phyloP scores from a whole-genome alignment of 2,113 vertebrate species.

The Sakesphorus luctuosus region DNA sequence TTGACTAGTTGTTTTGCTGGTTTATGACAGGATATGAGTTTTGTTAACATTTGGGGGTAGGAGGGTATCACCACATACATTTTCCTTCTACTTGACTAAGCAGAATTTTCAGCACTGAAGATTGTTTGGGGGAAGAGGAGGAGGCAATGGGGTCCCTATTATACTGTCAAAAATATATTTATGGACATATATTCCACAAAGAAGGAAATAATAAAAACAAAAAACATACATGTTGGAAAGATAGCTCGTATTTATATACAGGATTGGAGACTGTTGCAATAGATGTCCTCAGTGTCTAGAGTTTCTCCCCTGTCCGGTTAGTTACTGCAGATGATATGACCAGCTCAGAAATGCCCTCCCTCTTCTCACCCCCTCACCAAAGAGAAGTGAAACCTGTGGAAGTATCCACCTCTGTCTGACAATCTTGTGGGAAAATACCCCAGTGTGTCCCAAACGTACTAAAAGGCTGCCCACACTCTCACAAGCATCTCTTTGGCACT shows the following conservation, averaged over 20 bases:
- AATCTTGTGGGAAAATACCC: background rate
- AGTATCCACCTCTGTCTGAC: background rate
- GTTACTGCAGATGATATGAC: background rate
- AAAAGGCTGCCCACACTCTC: background rate
- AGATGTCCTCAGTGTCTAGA: conserved; percentile 46
- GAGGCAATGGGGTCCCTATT: conserved; percentile 36
- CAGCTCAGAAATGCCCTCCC: background rate
- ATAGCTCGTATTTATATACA: background rate
- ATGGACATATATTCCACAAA: background rate
- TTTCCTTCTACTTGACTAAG: conserved; percentile 35
- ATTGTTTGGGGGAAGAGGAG: conserved; percentile 13
- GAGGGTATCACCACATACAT: background rate
- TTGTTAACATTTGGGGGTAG: conserved; percentile 8
- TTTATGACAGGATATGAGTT: conserved; percentile 15
- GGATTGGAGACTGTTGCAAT: conserved; percentile 23
- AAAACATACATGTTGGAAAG: background rate
- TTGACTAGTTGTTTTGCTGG: background rate
- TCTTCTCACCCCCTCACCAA: background rate
- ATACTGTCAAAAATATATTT: background rate
- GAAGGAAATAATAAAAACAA: background rate
- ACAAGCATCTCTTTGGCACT: background rate
- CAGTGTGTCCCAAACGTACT: background rate
- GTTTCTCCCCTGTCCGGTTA: background rate
- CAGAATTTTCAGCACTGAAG: background rate
- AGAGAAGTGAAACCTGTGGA: conserved; percentile 5